Percentiles rank a stretch among this genome's conserved stretches.
Evolutionary conservation across 2,797 vertebrate species (phyloP).

Genomic region (Pseudocheirus occidentalis): DNA sequence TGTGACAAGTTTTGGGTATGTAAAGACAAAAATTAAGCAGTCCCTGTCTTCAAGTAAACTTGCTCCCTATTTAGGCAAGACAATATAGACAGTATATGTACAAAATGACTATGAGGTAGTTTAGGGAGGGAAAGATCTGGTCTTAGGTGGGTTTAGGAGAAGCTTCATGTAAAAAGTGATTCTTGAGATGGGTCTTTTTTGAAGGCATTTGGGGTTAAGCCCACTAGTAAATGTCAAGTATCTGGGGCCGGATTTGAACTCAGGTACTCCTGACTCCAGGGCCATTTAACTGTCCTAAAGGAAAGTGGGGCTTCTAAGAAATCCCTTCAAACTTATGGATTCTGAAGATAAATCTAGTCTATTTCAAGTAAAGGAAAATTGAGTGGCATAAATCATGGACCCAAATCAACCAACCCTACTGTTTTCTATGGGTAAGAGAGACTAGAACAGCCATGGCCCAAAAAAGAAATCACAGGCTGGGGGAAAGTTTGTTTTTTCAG

Average conservation of each 20-base stretch:
- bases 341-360: neutral
- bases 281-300: neutral
- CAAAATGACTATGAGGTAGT: neutral
- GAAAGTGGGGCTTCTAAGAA: neutral
- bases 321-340: neutral
- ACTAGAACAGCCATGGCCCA: neutral
- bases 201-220: no score
- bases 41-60: neutral
- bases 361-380: neutral
- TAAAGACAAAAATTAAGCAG: neutral
- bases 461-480: neutral
- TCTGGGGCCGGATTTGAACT: no score
- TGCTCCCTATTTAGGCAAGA: neutral
- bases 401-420: neutral
- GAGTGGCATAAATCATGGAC: neutral
- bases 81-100: neutral
- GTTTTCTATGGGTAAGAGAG: neutral
- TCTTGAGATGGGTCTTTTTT: neutral
- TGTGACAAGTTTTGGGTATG: neutral
- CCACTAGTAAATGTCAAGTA: no score
- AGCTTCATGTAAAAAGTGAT: neutral
- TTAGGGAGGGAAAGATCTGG: neutral
- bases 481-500: neutral
- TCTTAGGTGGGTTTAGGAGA: neutral
- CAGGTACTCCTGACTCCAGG: no score